Base-by-base conservation (phyloP, 2,113 vertebrate genomes). In the Alosa alosa region DNA sequence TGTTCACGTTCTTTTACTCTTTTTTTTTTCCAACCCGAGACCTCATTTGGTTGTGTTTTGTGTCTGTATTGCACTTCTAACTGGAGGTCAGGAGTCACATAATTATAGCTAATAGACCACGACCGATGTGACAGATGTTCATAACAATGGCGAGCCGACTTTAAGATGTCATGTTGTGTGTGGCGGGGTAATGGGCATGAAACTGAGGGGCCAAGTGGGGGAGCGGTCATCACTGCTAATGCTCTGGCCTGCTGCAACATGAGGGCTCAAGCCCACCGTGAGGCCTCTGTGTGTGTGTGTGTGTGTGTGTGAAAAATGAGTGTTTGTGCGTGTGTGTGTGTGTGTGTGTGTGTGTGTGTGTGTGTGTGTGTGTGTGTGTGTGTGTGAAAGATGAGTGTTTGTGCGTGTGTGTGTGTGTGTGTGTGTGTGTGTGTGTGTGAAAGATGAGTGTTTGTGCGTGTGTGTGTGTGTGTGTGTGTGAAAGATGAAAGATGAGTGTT, bases 81-180 rank as follows among this genome's bases (percentile, higher is more conserved):
- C 41, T n/a, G 25, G 84, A 39, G n/a, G 46, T 81, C 84, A 81
- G 84, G 64, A 68, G 68, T 78, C 60, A 39, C 45, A 50, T 82
- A 83, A 87, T 87, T 87, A 68, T 15, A 82, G 55, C 41, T 25
- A 81, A 84, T 81, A 87, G 81, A 82, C 22, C 83, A 78, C 57
- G n/a, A 47, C 81, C 52, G 52, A 84, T 87, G 52, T 81, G 83
- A 82, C 83, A 87, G 81, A 81, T 87, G 84, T 78, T 87, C 60
- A 75, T 87, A 75, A 81, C 31, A 68, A 46, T 44, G 20, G 13
- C 46, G 20, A n/a, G 68, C 68, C 18, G 47, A 55, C 17, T 52
- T 49, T 15, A 78, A 78, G 72, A 78, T 78, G 72, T 78, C 72
- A 36, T 15, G 36, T 78, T 36, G 72, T 17, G 72, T 78, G 72